Evolutionary conservation across 2,113 vertebrate genomes (phyloP).

Genomic region (Jaculus jaculus): DNA sequence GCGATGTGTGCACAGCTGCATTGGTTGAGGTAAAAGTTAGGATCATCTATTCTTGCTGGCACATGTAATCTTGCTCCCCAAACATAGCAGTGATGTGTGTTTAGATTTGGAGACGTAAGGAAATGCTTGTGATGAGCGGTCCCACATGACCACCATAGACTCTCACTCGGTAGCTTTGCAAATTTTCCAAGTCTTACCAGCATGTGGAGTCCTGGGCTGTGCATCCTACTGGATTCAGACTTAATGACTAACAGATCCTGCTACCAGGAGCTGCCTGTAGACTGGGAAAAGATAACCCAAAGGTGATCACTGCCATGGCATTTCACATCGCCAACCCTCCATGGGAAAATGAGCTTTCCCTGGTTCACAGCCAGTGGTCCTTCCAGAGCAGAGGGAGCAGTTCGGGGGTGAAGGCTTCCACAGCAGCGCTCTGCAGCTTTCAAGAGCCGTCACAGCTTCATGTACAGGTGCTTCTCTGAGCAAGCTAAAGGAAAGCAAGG

Average conservation of each 20-base stretch:
- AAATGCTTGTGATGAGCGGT: background rate
- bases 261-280: background rate
- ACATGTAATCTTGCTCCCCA: background rate
- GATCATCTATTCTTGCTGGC: background rate
- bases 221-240: background rate
- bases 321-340: accelerated
- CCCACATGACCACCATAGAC: accelerated
- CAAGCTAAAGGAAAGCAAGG: background rate
- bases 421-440: accelerated
- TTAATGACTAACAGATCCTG: accelerated
- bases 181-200: background rate
- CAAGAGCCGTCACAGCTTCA: background rate
- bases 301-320: no score
- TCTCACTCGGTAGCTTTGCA: background rate
- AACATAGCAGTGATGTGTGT: background rate
- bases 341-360: background rate
- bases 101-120: background rate
- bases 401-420: no score
- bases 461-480: background rate
- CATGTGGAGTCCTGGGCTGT: background rate
- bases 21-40: background rate
- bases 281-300: background rate
- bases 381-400: no score
- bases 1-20: background rate
- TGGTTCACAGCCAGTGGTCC: background rate